These are phyloP conservation scores for Phaethon lepturus DNA, from an alignment of 2,113 vertebrate species.

Conservation along the genomic window DNA sequence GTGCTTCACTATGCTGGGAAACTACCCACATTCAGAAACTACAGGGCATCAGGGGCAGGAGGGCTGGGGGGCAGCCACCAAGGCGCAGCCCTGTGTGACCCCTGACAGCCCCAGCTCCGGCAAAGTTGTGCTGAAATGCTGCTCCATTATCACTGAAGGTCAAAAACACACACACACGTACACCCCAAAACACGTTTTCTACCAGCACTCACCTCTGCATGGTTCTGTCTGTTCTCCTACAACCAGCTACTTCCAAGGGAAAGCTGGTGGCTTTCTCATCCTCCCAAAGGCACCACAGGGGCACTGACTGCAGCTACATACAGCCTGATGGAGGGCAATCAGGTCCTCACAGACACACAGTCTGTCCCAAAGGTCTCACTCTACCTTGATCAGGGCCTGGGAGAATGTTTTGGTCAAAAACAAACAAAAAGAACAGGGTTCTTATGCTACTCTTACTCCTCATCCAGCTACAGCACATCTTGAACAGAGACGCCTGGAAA, in stretches of 20 bases:
- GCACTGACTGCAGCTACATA: neutral
- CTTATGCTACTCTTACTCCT: neutral
- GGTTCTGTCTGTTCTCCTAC: neutral
- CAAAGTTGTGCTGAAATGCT: neutral
- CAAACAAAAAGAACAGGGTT: neutral
- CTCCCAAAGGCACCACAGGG: neutral
- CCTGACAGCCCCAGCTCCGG: neutral
- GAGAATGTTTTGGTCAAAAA: neutral
- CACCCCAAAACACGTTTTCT: neutral
- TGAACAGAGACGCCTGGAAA: neutral
- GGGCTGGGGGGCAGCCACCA: neutral
- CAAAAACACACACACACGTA: neutral
- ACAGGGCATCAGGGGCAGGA: neutral
- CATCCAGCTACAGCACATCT: neutral
- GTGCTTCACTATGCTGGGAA: neutral
- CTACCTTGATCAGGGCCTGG: neutral
- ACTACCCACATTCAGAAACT: neutral
- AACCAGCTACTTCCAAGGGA: neutral
- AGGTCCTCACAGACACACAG: neutral
- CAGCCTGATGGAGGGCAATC: neutral
- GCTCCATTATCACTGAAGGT: neutral
- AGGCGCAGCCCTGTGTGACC: fast-evolving
- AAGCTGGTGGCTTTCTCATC: neutral
- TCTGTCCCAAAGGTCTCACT: neutral
- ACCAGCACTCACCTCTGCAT: neutral